These are phyloP conservation scores for Sebastes vulpes DNA, from an alignment of 2,797 vertebrate genomes.

Conservation along the genomic window DNA sequence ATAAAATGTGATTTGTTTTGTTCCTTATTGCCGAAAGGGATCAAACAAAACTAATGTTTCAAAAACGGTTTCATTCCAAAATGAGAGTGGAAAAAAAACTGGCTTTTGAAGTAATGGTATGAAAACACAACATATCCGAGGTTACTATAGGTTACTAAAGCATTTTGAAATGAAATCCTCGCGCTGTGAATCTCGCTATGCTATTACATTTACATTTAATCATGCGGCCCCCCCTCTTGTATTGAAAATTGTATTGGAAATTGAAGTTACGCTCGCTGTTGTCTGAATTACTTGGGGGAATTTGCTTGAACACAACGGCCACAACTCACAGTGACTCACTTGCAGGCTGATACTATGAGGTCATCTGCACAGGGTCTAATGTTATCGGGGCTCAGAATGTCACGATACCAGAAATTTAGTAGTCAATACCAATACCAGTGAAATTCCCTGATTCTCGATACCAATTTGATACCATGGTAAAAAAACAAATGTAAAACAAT, in stretches of 20 bases:
- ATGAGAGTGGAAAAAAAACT: background rate
- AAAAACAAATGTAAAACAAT: background rate
- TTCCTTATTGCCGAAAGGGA: slow-evolving; percentile 9
- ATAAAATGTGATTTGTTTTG: slow-evolving; percentile 23
- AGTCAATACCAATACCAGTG: background rate
- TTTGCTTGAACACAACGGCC: background rate
- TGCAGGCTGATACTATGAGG: background rate
- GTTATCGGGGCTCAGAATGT: background rate
- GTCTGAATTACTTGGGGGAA: slow-evolving; percentile 13
- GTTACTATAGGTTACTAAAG: slow-evolving; percentile 27
- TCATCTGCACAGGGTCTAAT: slow-evolving; percentile 19
- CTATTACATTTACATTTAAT: slow-evolving; percentile 40
- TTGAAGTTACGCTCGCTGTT: background rate
- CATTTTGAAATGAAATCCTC: slow-evolving; percentile 32
- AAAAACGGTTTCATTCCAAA: slow-evolving; percentile 16
- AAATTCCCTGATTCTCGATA: background rate
- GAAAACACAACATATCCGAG: slow-evolving; percentile 21
- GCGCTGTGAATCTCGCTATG: background rate
- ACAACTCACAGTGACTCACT: slow-evolving; percentile 9
- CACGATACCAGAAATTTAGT: background rate
- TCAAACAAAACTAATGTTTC: slow-evolving; percentile 30
- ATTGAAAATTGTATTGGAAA: background rate
- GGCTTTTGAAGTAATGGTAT: slow-evolving; percentile 36
- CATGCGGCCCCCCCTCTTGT: background rate
- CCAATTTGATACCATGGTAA: too few species aligned